Base-by-base conservation (phyloP, 2,888 invertebrate genomes). In the Orchesellides sinensis region DNA sequence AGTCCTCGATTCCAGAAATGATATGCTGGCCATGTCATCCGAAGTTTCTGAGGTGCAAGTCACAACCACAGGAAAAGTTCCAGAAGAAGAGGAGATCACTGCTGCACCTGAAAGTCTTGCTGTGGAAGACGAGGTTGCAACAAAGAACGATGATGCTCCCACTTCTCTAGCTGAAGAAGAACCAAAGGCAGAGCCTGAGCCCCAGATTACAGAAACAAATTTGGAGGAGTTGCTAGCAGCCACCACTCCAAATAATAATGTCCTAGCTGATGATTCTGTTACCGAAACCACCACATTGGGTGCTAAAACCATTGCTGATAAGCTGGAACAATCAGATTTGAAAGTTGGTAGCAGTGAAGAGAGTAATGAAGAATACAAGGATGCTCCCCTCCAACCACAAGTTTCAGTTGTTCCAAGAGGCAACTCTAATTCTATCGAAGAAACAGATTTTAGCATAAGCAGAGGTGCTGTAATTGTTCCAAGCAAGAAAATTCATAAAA, bases 21-120 rank as follows among this genome's bases (percentile, higher is more conserved):
- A 92, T 92, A 93, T 94, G 93, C 91, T 94, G 96, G 84, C 98
- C 98, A 87, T 96, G 96, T 0, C 96, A 95, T 90, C 98, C 97
- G 91, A 95, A 98, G 90, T 95, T 94, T 59, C 32, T 12, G 78
- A 78, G 2, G 12, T 10, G 19, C 69, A 17, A 0, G 40, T 29
- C 2, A 19, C 61, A 17, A 0, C 66, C 0, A n/a, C n/a, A 27
- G 40, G 23, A 2, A 54, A 27, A 12, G 14, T 61, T 19, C 56
- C 32, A 25, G 32, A 69, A 1, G 75, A 54, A 0, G 74, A 74
- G 23, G 21, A 45, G 14, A 56, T 29, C n/a, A 56, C 70, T 10
- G 12, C 25, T 25, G 40, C 14, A 12, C 40, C 70, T 35, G 70
- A 56, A 70, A 35, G 5, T 27, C 21, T 23, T 25, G 19, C 49